Conservation (phyloP, 92 coral and sea anemone species). For the Palythoa grandiflora region DNA sequence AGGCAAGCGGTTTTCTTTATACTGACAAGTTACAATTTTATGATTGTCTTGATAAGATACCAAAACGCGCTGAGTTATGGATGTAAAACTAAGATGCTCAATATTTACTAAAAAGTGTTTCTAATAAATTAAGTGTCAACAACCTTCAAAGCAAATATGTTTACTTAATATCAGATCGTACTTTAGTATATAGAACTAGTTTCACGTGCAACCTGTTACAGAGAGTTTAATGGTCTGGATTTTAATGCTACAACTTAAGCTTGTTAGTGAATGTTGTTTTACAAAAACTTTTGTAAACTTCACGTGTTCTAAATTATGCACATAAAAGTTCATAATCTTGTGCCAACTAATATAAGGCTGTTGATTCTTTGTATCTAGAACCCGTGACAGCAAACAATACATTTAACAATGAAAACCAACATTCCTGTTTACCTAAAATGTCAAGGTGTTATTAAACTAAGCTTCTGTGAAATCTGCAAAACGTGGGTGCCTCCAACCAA, state of each 20-base stretch:
- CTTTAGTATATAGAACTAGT: too few relatives aligned
- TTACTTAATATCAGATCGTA: not conserved
- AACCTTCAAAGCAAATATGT: not conserved
- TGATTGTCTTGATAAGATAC: not conserved
- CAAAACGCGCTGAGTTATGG: not conserved
- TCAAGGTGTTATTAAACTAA: too few relatives aligned
- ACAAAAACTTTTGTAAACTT: not conserved
- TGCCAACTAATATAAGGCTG: not conserved
- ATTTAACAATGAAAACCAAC: not conserved
- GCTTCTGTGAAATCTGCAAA: too few relatives aligned
- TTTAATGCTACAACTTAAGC: not conserved
- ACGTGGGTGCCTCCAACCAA: too few relatives aligned
- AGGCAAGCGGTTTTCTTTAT: not conserved
- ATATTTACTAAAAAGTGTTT: not conserved
- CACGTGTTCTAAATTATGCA: not conserved
- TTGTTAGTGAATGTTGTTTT: not conserved
- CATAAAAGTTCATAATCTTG: not conserved
- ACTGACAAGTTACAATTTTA: too few relatives aligned
- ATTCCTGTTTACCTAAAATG: not conserved
- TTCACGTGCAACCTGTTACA: too few relatives aligned
- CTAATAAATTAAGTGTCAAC: not conserved
- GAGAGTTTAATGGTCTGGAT: not conserved
- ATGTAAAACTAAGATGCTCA: not conserved
- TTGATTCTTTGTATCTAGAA: not conserved
- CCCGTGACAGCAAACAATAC: not conserved